These are phyloP conservation scores for Minunthozetes semirufus DNA, from an alignment of 2,888 invertebrate genomes.

Conservation along the genomic window DNA sequence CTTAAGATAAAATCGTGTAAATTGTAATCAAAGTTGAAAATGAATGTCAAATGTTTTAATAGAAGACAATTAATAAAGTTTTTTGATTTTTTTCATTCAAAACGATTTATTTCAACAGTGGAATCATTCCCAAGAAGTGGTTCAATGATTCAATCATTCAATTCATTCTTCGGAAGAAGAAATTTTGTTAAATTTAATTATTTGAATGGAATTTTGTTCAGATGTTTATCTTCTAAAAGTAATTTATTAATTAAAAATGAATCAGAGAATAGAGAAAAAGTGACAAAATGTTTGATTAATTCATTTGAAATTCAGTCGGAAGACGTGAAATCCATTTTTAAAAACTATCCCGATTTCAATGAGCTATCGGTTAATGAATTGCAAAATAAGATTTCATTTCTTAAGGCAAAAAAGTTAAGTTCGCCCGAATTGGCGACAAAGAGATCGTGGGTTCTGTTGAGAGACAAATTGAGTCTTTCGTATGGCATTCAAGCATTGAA, in stretches of 20 bases:
- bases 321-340: neutral
- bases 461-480: neutral
- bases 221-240: neutral
- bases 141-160: no score
- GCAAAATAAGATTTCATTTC: neutral
- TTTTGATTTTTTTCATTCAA: no score
- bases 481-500: neutral
- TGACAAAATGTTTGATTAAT: neutral
- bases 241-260: no score
- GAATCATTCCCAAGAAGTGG: no score
- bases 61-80: no score
- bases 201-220: neutral
- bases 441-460: neutral
- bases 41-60: no score
- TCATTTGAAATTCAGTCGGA: neutral
- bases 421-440: neutral
- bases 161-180: no score
- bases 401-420: neutral
- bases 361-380: neutral
- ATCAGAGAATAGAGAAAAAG: no score
- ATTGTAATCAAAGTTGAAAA: no score
- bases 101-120: no score
- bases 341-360: neutral
- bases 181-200: no score
- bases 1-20: no score